These are phyloP conservation scores for Leptinotarsa peninsularis DNA, from an alignment of 2,888 invertebrate species.

Conservation along the genomic window DNA sequence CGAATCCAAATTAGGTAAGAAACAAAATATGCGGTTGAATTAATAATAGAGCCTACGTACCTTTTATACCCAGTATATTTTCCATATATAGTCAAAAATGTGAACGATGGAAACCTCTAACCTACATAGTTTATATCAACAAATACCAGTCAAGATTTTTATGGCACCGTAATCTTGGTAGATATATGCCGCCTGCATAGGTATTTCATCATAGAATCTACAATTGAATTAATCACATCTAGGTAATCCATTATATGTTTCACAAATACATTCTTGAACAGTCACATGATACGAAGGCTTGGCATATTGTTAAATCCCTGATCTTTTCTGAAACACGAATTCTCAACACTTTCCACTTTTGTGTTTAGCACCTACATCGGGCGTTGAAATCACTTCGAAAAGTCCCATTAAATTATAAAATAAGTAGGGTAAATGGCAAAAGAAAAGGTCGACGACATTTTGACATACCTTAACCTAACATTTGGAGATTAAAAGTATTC, in stretches of 20 bases:
- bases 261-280: slow-evolving; percentile 31
- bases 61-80: slow-evolving; percentile 3
- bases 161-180: slow-evolving; percentile 3
- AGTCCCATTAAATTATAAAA: slow-evolving; percentile 30
- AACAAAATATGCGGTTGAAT: slow-evolving; percentile 15
- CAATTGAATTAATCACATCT: slow-evolving; percentile 33
- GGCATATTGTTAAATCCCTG: slow-evolving; percentile 34
- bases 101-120: slow-evolving; percentile 11
- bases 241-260: slow-evolving; percentile 24
- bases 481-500: slow-evolving; percentile 45
- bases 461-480: slow-evolving; percentile 61
- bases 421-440: slow-evolving; percentile 54
- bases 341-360: slow-evolving; percentile 15
- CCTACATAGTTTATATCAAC: slow-evolving; percentile 18
- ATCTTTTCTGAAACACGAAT: slow-evolving; percentile 8
- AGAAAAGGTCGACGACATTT: slow-evolving; percentile 63
- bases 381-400: slow-evolving; percentile 12
- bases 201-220: slow-evolving; percentile 26
- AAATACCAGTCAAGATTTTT: slow-evolving; percentile 21
- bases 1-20: slow-evolving; percentile 10
- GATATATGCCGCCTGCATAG: slow-evolving; percentile 5
- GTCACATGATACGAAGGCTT: slow-evolving; percentile 45
- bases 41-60: neutral
- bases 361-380: slow-evolving; percentile 11
- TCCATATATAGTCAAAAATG: slow-evolving; percentile 17